Evolutionary conservation across 2,113 vertebrate species (phyloP), one percentile per base, ranked within the genome.

Genomic region (Parotia lawesii): DNA sequence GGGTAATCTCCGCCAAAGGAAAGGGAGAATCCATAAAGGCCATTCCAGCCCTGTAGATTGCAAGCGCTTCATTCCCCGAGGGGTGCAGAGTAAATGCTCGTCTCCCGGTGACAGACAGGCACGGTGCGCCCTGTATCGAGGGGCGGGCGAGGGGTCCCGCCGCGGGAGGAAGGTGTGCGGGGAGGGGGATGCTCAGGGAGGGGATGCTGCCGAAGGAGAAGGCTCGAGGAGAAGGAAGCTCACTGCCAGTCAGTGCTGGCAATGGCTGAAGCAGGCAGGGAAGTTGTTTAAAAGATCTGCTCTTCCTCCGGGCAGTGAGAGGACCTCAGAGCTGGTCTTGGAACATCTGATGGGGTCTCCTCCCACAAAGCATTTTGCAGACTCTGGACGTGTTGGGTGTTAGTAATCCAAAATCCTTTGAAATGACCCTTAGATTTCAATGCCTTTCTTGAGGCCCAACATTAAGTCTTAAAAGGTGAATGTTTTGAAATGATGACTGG

Each of bases 11-110:
- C 90, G 67, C 73, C 94, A 75, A 80, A 90, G 96, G 94, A 94
- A 97, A 97, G 92, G 48, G 93, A 95, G 97, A 98, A 98, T 98
- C 96, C 94, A 96, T 96, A 91, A 66, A 20, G 67, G 60, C 67
- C 79, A 15, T 93, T 74, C 77, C 33, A 83, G 87, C 67, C 82
- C 80, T 16, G 87, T 7, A 38, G 95, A 82, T 92, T 87, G 70
- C 80, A 33, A 38, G 45, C 38, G 60, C 70, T 54, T 15, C 65
- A 1, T 58, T 57, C 57, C 33, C 61, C 12, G 0, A 10, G 80
- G 66, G 87, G 72, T 37, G 85, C 79, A 5, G 70, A 66, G 77
- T 13, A 22, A 77, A 35, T 6, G 77, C 57, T 15, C 4, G 5
- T 23, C 19, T 22, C 53, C 45, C 6, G 2, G 3, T 29, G 85